These are phyloP conservation scores for Parapsyche elsis DNA, from an alignment of 1,140 invertebrate species.

Conservation along the genomic window DNA sequence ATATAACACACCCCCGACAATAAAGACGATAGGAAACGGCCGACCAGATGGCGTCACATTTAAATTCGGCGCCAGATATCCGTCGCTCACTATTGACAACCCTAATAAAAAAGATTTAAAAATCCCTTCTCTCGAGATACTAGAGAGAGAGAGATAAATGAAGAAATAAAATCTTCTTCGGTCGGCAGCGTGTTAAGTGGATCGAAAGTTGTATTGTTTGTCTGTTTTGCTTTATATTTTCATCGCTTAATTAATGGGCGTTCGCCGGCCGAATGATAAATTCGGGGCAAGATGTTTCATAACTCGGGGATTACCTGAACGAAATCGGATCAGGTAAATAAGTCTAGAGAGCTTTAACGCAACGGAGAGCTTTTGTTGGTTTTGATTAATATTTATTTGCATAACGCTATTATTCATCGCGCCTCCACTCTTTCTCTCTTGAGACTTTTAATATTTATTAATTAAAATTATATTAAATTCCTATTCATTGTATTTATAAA, in stretches of 20 bases:
- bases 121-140: neutral
- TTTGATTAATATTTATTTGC: slow-evolving; percentile 9
- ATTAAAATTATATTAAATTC: neutral
- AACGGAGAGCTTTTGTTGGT: neutral
- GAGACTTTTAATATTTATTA: neutral
- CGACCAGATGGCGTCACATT: slow-evolving; percentile 51
- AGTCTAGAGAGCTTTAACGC: neutral
- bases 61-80: slow-evolving; percentile 53
- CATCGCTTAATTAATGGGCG: neutral
- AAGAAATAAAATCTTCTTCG: neutral
- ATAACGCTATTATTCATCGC: slow-evolving; percentile 1
- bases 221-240: slow-evolving; percentile 7
- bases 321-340: slow-evolving; percentile 11
- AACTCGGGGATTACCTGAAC: slow-evolving; percentile 6
- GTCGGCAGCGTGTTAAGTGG: slow-evolving; percentile 3
- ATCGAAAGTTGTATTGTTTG: neutral
- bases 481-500: too few relatives aligned
- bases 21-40: slow-evolving; percentile 33
- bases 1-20: slow-evolving; percentile 25
- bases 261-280: neutral
- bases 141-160: neutral
- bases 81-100: slow-evolving; percentile 31
- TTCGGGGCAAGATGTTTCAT: slow-evolving; percentile 6
- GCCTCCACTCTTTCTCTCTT: neutral
- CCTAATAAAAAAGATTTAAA: too few relatives aligned